A percentile compares a stretch with the other conserved stretches of the same genome.
Evolutionary conservation across 2,113 vertebrate genomes (phyloP).

Genomic region (Nesoenas mayeri): DNA sequence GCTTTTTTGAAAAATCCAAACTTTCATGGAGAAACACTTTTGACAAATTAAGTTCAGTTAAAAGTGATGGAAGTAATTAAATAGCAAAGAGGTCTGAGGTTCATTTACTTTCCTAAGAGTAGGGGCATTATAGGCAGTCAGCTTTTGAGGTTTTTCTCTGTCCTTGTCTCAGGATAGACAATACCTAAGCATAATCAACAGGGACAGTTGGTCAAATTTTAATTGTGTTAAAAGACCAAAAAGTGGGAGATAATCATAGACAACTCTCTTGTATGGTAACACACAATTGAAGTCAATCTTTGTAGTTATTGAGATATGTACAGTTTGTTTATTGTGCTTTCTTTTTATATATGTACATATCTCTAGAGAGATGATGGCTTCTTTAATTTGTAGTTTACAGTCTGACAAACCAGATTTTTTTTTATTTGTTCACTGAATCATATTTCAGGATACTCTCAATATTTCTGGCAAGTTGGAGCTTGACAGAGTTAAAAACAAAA

Average conservation of each 20-base stretch:
- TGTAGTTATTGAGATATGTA: background rate
- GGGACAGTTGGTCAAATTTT: rapidly evolving
- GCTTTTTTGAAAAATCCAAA: background rate
- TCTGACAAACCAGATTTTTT: background rate
- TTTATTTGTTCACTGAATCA: background rate
- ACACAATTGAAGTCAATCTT: background rate
- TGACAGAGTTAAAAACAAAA: background rate
- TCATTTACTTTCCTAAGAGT: background rate
- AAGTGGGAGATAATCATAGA: background rate
- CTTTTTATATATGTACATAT: background rate
- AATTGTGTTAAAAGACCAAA: background rate
- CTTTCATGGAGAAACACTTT: background rate
- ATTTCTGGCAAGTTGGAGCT: background rate
- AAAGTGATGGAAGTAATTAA: background rate
- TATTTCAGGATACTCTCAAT: background rate
- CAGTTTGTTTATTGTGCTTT: background rate
- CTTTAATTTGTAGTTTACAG: background rate
- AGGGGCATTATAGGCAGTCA: background rate
- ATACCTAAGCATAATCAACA: background rate
- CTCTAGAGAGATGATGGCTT: background rate
- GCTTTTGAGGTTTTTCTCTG: background rate
- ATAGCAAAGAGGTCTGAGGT: background rate
- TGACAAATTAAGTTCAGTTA: background rate
- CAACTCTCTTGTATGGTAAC: background rate
- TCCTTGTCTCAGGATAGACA: background rate